phyloP scores from a whole-genome alignment of 2,113 vertebrate species.

The Forbesichthys agassizii region DNA sequence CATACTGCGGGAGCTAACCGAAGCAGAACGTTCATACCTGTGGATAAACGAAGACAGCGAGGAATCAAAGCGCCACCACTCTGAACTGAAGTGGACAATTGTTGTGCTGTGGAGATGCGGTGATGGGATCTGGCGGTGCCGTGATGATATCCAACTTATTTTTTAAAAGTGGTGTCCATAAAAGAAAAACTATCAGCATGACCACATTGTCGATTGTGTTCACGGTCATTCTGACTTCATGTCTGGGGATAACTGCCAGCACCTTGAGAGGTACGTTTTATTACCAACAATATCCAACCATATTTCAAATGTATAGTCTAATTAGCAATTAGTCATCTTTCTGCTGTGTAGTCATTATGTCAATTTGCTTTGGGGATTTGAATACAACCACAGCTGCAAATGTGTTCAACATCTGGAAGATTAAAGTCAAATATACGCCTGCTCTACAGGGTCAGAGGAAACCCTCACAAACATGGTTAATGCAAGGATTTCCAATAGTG shows the following conservation, averaged over 20 bases:
- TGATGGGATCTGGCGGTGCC: slow-evolving; percentile 47
- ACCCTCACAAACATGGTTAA: neutral
- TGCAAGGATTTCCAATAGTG: neutral
- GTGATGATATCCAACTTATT: slow-evolving; percentile 8
- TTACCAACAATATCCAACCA: neutral
- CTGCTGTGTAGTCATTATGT: slow-evolving; percentile 34
- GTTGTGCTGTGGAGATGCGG: slow-evolving; percentile 47
- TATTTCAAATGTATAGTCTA: slow-evolving; percentile 20
- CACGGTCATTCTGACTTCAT: slow-evolving; percentile 4
- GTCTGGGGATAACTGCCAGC: slow-evolving; percentile 6
- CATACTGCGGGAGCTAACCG: slow-evolving; percentile 29
- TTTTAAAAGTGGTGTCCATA: neutral
- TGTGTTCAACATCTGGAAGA: slow-evolving; percentile 53
- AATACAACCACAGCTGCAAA: slow-evolving; percentile 45
- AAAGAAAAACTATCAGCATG: slow-evolving; percentile 20
- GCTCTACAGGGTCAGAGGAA: slow-evolving; percentile 2
- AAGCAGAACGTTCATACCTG: slow-evolving; percentile 25
- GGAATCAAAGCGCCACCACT: neutral
- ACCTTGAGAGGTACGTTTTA: slow-evolving; percentile 59
- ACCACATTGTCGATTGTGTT: slow-evolving; percentile 9
- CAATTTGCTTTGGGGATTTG: slow-evolving; percentile 43
- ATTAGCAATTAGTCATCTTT: slow-evolving; percentile 46
- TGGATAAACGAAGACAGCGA: slow-evolving; percentile 26
- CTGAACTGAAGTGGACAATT: neutral
- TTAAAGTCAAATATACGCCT: neutral